These are phyloP conservation scores for Wiebesia pumilae DNA, from an alignment of 1,140 invertebrate genomes.

Conservation along the genomic window DNA sequence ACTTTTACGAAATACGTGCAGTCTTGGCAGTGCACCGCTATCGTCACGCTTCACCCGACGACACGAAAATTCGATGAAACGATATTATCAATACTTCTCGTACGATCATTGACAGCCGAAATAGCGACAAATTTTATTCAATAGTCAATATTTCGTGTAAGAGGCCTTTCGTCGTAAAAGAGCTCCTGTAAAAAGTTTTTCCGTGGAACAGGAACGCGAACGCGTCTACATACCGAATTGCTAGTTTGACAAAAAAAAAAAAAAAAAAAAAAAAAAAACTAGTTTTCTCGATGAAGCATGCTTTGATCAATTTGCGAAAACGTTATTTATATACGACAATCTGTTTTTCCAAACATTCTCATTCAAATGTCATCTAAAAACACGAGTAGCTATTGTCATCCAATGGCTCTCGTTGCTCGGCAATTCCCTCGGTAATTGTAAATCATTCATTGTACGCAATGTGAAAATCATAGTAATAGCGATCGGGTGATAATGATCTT, in stretches of 20 bases:
- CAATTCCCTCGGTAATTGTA: neutral
- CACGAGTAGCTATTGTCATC: neutral
- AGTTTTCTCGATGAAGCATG: neutral
- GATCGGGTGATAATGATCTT: neutral
- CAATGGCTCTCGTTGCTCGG: neutral
- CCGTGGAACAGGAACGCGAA: too few relatives aligned
- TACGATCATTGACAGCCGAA: neutral
- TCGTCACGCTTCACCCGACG: slow-evolving; percentile 9
- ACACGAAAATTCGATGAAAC: slow-evolving; percentile 16
- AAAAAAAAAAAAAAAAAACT: too few relatives aligned
- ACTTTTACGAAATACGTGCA: slow-evolving; percentile 28
- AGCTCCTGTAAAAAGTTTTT: too few relatives aligned
- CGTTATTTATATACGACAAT: too few relatives aligned
- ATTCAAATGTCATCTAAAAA: neutral
- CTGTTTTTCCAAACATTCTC: too few relatives aligned
- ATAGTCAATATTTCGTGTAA: neutral
- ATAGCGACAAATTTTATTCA: neutral
- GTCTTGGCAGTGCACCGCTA: neutral
- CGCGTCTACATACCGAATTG: too few relatives aligned
- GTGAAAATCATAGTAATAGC: neutral
- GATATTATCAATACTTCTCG: neutral
- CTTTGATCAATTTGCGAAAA: too few relatives aligned
- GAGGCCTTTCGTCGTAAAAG: too few relatives aligned
- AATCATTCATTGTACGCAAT: neutral
- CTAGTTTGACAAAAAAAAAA: too few relatives aligned